These are phyloP conservation scores for Zaprionus vittiger DNA, from an alignment of 1,140 invertebrate genomes.

Conservation along the genomic window DNA sequence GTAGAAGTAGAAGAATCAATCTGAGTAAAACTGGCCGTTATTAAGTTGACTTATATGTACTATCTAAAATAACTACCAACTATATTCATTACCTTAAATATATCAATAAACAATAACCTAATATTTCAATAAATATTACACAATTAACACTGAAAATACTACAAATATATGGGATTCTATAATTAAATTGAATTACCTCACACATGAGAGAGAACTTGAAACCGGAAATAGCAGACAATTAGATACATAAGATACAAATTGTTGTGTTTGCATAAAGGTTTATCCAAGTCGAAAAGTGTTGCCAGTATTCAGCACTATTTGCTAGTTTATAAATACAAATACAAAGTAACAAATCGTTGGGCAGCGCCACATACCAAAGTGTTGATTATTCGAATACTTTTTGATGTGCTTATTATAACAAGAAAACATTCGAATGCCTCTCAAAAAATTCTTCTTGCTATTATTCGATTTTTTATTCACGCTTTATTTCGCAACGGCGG, in stretches of 20 bases:
- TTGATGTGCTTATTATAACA: not conserved
- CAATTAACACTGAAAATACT: no score
- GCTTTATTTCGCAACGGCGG: conserved; percentile 28
- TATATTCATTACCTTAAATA: no score
- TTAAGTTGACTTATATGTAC: no score
- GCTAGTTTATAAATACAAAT: not conserved
- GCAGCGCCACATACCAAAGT: not conserved
- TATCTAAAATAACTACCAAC: no score
- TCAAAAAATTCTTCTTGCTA: conserved; percentile 4
- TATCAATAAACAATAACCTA: no score
- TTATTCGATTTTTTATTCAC: conserved; percentile 1
- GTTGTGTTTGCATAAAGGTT: not conserved
- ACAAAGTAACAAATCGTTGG: not conserved
- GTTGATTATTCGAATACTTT: not conserved
- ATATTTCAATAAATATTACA: no score
- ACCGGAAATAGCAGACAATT: not conserved
- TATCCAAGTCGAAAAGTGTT: not conserved
- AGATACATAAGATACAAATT: not conserved
- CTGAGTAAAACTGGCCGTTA: no score
- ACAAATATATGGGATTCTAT: no score
- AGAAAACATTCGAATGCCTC: not conserved
- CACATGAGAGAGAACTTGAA: not conserved
- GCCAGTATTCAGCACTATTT: not conserved
- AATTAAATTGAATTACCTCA: no score
- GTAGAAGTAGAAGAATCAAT: no score